A percentile compares a stretch with the other conserved stretches of the same genome.
Evolutionary conservation across 2,113 vertebrate genomes (phyloP).

Genomic region (Delphinapterus leucas): DNA sequence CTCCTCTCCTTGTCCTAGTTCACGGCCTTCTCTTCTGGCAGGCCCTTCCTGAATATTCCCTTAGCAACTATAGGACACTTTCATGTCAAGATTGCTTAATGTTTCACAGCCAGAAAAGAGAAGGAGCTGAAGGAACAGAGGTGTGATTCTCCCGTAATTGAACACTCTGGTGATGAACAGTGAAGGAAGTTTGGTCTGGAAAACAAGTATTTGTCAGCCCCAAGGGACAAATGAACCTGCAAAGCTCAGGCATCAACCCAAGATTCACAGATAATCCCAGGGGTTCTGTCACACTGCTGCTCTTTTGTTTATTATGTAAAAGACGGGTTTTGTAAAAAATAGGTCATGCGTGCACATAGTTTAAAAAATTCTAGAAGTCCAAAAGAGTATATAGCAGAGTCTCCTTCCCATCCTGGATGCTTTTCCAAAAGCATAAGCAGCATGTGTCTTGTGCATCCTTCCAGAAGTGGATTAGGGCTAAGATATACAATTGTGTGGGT

Average conservation of each 20-base stretch:
- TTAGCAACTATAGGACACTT: not conserved
- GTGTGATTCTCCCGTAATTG: not conserved
- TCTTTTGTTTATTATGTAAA: not conserved
- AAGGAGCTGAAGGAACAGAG: not conserved
- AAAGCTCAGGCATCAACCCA: not conserved
- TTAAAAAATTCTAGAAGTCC: not conserved
- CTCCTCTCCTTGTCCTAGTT: not conserved
- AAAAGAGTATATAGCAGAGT: not conserved
- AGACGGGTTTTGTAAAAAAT: not conserved
- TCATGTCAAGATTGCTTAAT: not conserved
- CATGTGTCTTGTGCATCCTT: not conserved
- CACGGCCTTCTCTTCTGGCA: not conserved
- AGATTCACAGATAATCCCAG: not conserved
- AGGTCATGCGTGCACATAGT: not conserved
- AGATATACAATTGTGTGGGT: not conserved
- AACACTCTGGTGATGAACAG: not conserved
- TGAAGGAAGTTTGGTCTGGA: slow-evolving; percentile 39
- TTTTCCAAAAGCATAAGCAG: slow-evolving; percentile 16
- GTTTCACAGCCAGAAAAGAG: not conserved
- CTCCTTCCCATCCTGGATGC: not conserved
- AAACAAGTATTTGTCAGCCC: slow-evolving; percentile 41
- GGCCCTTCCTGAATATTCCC: not conserved
- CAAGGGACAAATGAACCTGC: not conserved
- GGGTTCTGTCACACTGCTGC: not conserved
- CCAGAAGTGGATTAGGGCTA: not conserved